Conservation (phyloP, 2,888 invertebrate species). For the Xiphydria camelus region DNA sequence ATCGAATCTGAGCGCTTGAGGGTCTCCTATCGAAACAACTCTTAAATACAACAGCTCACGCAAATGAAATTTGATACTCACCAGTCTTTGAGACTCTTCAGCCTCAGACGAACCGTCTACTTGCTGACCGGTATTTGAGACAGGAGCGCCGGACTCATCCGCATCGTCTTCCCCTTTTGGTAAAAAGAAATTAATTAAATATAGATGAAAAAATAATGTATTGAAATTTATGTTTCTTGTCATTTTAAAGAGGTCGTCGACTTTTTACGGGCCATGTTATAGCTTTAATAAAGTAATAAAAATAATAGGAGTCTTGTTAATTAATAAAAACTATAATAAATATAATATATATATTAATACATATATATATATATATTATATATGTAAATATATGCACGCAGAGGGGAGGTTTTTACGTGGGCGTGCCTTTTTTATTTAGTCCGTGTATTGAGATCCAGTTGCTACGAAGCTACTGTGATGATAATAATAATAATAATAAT, state of each 20-base stretch:
- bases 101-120: constrained; percentile 75
- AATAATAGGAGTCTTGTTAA: neutral
- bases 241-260: no score
- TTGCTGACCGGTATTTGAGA: constrained; percentile 59
- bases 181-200: constrained; percentile 26
- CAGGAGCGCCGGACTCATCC: constrained; percentile 65
- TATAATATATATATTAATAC: no score
- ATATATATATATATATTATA: neutral
- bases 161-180: constrained; percentile 74
- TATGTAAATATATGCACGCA: neutral
- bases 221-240: no score
- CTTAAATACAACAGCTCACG: no score
- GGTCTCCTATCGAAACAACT: no score
- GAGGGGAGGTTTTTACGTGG: no score
- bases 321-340: constrained; percentile 1
- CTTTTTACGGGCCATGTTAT: neutral
- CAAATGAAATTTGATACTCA: constrained; percentile 32
- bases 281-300: neutral
- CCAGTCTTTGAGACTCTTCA: constrained; percentile 63
- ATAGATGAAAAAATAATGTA: no score
- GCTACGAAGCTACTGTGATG: no score
- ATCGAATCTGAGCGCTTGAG: no score
- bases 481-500: no score
- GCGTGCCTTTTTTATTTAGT: no score
- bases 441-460: no score